Evolutionary conservation across 2,888 invertebrate genomes (phyloP), one percentile per base, ranked within the genome.

Genomic region (Hydriomena furcata): DNA sequence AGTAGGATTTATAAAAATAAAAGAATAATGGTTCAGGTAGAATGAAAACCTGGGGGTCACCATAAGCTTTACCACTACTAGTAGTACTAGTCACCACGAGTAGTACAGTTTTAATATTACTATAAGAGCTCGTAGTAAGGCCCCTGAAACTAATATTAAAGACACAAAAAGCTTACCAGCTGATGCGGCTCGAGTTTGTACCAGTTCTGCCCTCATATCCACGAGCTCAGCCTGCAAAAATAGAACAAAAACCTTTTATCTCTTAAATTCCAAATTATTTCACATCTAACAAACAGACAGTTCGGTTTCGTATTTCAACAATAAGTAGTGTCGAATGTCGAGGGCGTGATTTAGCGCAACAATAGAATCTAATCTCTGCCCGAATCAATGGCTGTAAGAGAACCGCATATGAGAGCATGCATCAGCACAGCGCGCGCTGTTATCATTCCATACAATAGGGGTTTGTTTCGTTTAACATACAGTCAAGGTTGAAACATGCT

Each of bases 181-280:
- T 52, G 80, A 72, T 24, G 77, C 79, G 7, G 95, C 93, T 70
- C 93, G 91, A 7, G 94, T 93, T 63, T 95, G 94, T 40, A 93
- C 92, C 65, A 96, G 79, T 73, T 96, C 95, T 43, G 94, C 93
- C 66, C 95, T 92, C 90, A 95, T 92, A 70, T 94, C 93, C 43
- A 94, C 92, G 59, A 96, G 84, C 82, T 96, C 96, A 48, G 96
- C 95, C 96, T 96, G 89, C 42, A 75, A 84, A 77, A 68, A 76
- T 46, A 47, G 40, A 67, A 66, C 66, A 66, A 63, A 64, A 62
- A 60, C 50, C 13, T 47, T 52, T 60, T 71, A 69, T 67, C 61
- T 59, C 50, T 47, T 24, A 58, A 59, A n/a, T n/a, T n/a, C n/a
- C n/a, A n/a, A n/a, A n/a, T n/a, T n/a, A n/a, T 50, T 58, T 56